A percentile compares a stretch with the other conserved stretches of the same genome.
Evolutionary conservation across 1,140 invertebrate species (phyloP).

Genomic region (Pseudomyrmex sp.): DNA sequence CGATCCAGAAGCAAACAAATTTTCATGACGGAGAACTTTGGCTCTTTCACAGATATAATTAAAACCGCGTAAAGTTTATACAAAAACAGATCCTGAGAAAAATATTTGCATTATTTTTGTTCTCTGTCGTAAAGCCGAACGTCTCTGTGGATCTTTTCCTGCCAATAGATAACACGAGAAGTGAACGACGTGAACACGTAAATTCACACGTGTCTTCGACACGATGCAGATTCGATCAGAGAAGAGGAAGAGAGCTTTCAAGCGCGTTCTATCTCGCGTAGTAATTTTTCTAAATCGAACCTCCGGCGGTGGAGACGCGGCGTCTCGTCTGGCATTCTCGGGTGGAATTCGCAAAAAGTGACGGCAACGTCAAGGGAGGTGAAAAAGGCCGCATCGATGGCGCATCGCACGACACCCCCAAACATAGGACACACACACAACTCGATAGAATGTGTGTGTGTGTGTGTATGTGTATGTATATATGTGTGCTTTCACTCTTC

Average conservation of each 20-base stretch:
- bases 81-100: background rate
- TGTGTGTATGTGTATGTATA: background rate
- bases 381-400: slow-evolving; percentile 52
- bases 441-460: background rate
- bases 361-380: slow-evolving; percentile 26
- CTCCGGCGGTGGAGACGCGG: background rate
- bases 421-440: slow-evolving; percentile 6
- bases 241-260: slow-evolving; percentile 56
- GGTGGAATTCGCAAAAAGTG: slow-evolving; percentile 41
- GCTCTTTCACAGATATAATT: background rate
- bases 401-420: slow-evolving; percentile 33
- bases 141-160: background rate
- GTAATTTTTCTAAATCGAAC: slow-evolving; percentile 55
- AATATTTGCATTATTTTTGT: background rate
- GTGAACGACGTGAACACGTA: background rate
- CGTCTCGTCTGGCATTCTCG: slow-evolving; percentile 38
- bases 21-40: background rate
- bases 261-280: slow-evolving; percentile 7
- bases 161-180: background rate
- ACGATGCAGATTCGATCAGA: slow-evolving; percentile 22
- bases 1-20: background rate
- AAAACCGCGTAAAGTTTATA: background rate
- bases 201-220: slow-evolving; percentile 31
- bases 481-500: background rate
- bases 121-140: background rate